phyloP scores from a whole-genome alignment of 2,888 invertebrate species.

The Dasypogon diadema region DNA sequence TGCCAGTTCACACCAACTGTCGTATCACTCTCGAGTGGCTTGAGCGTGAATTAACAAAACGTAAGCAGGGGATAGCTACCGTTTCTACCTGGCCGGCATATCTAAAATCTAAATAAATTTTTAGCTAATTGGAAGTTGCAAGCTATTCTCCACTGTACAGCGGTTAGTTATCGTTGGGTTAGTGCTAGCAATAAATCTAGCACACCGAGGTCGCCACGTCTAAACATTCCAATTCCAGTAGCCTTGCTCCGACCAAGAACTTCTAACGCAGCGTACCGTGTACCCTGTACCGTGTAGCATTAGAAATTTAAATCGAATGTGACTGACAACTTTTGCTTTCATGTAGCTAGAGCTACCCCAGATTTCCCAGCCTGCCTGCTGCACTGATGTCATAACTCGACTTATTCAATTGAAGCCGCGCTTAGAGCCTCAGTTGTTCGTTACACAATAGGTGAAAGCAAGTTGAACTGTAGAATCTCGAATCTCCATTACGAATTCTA shows the following conservation, averaged over 20 bases:
- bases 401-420: background rate
- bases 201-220: slow-evolving; percentile 21
- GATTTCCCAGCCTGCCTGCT: no score
- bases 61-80: no score
- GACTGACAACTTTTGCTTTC: slow-evolving; percentile 27
- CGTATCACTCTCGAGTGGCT: no score
- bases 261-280: slow-evolving; percentile 12
- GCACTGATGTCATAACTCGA: background rate
- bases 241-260: slow-evolving; percentile 37
- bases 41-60: no score
- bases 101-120: background rate
- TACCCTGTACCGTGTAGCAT: background rate
- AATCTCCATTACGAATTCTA: no score
- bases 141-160: background rate
- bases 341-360: no score
- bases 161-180: background rate
- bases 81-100: background rate
- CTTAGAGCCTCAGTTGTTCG: no score
- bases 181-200: slow-evolving; percentile 19
- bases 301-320: slow-evolving; percentile 37
- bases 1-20: no score
- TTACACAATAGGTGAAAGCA: no score
- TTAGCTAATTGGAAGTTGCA: background rate
- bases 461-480: no score
- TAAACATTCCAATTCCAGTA: background rate